Percentiles rank a stretch among this genome's conserved stretches.
Evolutionary conservation across 2,797 vertebrate species (phyloP).

Genomic region (Diglossa cyanea): DNA sequence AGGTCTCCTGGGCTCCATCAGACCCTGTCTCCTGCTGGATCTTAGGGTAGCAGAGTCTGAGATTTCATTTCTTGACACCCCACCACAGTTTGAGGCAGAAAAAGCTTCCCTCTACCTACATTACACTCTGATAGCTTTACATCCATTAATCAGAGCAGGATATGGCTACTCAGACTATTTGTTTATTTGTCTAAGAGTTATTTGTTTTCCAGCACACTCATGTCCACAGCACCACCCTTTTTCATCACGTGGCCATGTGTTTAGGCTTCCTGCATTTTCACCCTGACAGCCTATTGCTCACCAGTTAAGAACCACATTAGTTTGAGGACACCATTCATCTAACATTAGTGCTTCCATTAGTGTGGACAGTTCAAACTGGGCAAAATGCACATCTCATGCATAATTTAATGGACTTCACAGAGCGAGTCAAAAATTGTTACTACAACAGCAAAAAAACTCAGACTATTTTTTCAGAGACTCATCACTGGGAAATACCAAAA

Average conservation of each 20-base stretch:
- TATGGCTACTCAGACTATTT: neutral
- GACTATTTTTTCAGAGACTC: neutral
- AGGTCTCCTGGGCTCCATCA: neutral
- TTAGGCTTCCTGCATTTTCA: neutral
- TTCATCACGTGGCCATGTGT: neutral
- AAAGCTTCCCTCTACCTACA: neutral
- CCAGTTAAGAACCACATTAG: neutral
- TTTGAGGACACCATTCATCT: neutral
- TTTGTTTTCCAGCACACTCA: neutral
- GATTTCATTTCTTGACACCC: neutral
- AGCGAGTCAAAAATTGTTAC: conserved; percentile 11
- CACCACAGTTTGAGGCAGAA: neutral
- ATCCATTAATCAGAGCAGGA: neutral
- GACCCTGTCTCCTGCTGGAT: neutral
- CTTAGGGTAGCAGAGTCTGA: neutral
- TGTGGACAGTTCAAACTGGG: conserved; percentile 8
- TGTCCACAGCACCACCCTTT: neutral
- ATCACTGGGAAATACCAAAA: neutral
- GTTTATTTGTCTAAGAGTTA: neutral
- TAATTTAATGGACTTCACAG: conserved; percentile 19
- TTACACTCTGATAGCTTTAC: neutral
- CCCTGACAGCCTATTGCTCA: neutral
- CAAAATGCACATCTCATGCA: conserved; percentile 35
- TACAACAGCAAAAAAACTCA: neutral
- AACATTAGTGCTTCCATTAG: conserved; percentile 38